Evolutionary conservation across 2,113 vertebrate species (phyloP), one percentile per base, ranked within the genome.

Genomic region (Cyprinodon variegatus): DNA sequence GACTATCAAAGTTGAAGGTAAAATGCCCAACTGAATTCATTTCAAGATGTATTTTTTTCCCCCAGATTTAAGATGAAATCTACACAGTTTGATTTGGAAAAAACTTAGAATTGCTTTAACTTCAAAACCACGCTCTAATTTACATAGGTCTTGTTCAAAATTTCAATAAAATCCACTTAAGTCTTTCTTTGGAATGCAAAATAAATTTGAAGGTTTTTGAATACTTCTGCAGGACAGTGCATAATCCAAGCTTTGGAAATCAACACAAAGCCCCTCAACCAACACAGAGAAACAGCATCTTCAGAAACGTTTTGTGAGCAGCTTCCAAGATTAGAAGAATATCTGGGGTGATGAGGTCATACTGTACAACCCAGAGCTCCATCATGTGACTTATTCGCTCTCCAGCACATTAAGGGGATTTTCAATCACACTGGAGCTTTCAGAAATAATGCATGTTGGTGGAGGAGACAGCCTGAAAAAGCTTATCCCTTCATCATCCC

Each of bases 271-370:
- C 50, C 20, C 6, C 13, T 7, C 4, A 22, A 1, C 67, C 15
- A 6, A 39, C 10, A 22, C 57, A 45, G 38, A 14, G 3, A 38
- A 46, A 29, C 61, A 29, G 3, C 38, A 63, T 36, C 61, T 76
- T 68, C 4, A 3, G 13, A 83, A 72, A 85, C 50, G 73, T 57
- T 66, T 66, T 70, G 74, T 81, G 84, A 88, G 81, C 79, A 61
- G 45, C 74, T 78, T 70, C 70, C 38, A 68, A 83, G 81, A 90
- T 84, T 76, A 83, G 68, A 61, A 68, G 60, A 63, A 77, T 79
- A 81, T 84, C 82, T 73, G 50, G 71, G 79, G 70, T 73, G 81
- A 89, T 86, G 85, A 88, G 64, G 79, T 92, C 86, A 90, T 86
- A 73, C 72, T 82, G 81, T 74, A 71, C 80, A 86, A 89, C 74